These are phyloP conservation scores for Albula glossodonta DNA, from an alignment of 2,113 vertebrate genomes.

Conservation along the genomic window DNA sequence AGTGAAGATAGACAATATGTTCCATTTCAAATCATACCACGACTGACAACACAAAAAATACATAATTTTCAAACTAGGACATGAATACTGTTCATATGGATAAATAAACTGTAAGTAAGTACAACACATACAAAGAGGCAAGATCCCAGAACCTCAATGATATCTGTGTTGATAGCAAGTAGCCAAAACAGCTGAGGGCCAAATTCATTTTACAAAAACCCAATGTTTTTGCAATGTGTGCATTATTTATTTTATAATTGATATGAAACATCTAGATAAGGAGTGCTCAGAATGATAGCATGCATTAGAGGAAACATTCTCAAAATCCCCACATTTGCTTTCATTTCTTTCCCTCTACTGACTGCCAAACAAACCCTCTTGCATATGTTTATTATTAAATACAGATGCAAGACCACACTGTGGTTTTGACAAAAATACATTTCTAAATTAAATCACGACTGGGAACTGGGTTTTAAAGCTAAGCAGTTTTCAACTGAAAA, in stretches of 20 bases:
- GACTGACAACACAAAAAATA: background rate
- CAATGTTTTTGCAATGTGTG: background rate
- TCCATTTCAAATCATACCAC: background rate
- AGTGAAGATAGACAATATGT: background rate
- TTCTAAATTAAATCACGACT: background rate
- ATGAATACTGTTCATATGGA: no score
- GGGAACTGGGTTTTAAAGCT: background rate
- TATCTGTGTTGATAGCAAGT: background rate
- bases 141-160: background rate
- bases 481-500: background rate
- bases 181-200: background rate
- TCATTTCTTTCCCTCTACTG: conserved; percentile 44
- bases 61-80: no score
- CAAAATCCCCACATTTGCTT: conserved; percentile 40
- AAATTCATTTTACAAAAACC: background rate
- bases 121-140: background rate
- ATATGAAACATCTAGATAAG: conserved; percentile 46
- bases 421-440: conserved; percentile 29
- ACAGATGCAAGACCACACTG: conserved; percentile 42
- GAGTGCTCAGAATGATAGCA: conserved; percentile 65
- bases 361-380: conserved; percentile 45
- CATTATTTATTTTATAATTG: background rate
- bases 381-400: conserved; percentile 32
- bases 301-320: conserved; percentile 56
- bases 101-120: no score